A percentile compares a stretch with the other conserved stretches of the same genome.
Conservation (phyloP, 2,113 vertebrate genomes). For the Thymallus thymallus region DNA sequence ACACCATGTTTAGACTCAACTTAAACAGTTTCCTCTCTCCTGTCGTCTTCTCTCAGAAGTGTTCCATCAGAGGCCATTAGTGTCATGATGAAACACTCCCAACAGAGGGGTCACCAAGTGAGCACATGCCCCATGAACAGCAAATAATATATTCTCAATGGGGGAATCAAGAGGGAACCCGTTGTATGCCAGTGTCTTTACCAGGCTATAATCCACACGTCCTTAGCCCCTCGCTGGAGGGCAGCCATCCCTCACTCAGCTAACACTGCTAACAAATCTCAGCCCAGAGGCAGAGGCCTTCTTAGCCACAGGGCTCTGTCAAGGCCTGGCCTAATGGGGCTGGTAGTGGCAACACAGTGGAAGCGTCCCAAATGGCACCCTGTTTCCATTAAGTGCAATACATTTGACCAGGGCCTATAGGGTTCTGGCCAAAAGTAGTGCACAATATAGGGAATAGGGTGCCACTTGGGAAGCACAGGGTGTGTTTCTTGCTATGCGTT, state of each 20-base stretch:
- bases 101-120: background rate
- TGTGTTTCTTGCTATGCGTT: too few relatives aligned
- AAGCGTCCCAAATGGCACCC: too few relatives aligned
- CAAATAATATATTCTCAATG: background rate
- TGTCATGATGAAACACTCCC: background rate
- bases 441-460: too few relatives aligned
- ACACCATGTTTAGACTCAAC: background rate
- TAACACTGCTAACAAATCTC: too few relatives aligned
- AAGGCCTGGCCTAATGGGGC: background rate
- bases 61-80: background rate
- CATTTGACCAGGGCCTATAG: too few relatives aligned
- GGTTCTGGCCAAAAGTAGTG: too few relatives aligned
- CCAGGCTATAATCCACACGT: background rate
- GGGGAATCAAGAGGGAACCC: background rate
- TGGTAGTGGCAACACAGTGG: too few relatives aligned
- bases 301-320: background rate
- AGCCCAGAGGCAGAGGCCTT: background rate
- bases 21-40: background rate
- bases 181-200: background rate
- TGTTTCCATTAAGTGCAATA: too few relatives aligned
- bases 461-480: too few relatives aligned
- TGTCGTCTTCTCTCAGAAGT: background rate
- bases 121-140: background rate
- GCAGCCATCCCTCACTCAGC: background rate
- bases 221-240: slow-evolving; percentile 6